A percentile compares a stretch with the other conserved stretches of the same genome.
Evolutionary conservation across 2,113 vertebrate species (phyloP).

Genomic region (Alligator mississippiensis): DNA sequence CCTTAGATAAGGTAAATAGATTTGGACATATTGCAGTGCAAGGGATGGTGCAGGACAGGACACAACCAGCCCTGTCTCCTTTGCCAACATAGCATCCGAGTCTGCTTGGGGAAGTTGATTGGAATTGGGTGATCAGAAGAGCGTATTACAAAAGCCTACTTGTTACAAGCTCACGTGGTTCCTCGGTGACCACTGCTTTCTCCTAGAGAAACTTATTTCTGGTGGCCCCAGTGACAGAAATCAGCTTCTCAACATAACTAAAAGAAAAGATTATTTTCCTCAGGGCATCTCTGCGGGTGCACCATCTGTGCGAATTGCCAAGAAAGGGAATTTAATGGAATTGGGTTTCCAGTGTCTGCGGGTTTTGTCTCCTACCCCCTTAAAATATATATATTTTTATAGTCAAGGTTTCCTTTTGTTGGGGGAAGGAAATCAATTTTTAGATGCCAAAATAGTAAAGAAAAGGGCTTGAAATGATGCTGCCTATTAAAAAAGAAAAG

Average conservation of each 20-base stretch:
- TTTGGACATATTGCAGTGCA: neutral
- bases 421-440: neutral
- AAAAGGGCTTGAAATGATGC: neutral
- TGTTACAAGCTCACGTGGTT: neutral
- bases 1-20: conserved; percentile 91
- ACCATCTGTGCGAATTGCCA: neutral
- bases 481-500: neutral
- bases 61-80: neutral
- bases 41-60: neutral
- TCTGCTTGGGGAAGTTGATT: neutral
- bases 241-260: neutral
- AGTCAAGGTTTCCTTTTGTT: too few species aligned
- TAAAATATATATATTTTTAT: too few species aligned
- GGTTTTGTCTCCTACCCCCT: neutral
- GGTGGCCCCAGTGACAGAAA: neutral
- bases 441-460: rapidly evolving
- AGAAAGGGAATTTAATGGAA: neutral
- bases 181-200: neutral
- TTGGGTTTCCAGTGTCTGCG: neutral
- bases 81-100: neutral
- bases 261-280: neutral
- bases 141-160: rapidly evolving
- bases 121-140: neutral
- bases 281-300: neutral
- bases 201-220: neutral